phyloP scores from a whole-genome alignment of 2,888 invertebrate species.

The Invenusta paracnida region DNA sequence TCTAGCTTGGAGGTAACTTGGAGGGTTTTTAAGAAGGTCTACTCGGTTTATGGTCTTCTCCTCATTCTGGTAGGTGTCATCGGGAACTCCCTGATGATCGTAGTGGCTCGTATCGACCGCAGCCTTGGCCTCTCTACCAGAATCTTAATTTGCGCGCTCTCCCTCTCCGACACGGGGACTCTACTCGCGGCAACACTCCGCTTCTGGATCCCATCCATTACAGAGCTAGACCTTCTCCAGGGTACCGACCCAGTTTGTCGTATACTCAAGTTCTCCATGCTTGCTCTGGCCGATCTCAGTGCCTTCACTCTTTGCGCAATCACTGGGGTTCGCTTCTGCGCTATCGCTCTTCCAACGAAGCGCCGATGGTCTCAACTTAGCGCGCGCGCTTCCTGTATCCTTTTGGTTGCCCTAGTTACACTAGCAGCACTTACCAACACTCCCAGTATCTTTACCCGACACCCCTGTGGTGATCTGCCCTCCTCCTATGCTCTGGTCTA shows the following conservation, averaged over 20 bases:
- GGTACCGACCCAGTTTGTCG: neutral
- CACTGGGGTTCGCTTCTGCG: neutral
- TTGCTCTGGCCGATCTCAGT: neutral
- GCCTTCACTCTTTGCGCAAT: neutral
- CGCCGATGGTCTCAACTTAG: neutral
- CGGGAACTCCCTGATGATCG: neutral
- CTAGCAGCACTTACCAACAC: neutral
- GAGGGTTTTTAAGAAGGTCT: neutral
- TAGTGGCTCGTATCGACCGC: neutral
- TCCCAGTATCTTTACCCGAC: neutral
- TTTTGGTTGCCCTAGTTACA: neutral
- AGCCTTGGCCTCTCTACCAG: neutral
- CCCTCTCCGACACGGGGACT: neutral
- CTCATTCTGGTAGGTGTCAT: neutral
- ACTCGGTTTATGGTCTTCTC: neutral
- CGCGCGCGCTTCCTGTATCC: neutral
- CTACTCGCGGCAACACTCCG: neutral
- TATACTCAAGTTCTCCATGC: neutral
- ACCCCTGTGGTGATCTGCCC: neutral
- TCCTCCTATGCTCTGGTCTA: neutral
- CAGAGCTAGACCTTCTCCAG: neutral
- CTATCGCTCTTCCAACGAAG: neutral
- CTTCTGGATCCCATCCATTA: neutral
- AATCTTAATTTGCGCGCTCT: neutral
- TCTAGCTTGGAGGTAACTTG: too few relatives aligned